These are phyloP conservation scores for Mormyrus hasselquistii DNA, from an alignment of 2,797 vertebrate species.

Conservation along the genomic window DNA sequence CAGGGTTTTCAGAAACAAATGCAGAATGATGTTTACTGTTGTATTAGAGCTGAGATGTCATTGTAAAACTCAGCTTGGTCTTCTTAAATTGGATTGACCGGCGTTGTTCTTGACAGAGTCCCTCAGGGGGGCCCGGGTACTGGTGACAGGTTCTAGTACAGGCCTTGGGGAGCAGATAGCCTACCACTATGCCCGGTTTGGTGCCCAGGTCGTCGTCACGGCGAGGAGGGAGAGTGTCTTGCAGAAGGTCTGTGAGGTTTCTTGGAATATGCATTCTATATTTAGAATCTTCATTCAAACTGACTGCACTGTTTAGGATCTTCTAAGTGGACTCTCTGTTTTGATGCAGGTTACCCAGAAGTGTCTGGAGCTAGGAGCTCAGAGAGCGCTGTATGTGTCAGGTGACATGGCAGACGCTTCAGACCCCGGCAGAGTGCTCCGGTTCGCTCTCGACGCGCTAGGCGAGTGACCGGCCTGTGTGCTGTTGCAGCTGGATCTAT, in stretches of 20 bases:
- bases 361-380: constrained; percentile 70
- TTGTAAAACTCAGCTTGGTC: background rate
- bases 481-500: constrained; percentile 7
- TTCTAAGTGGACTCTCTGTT: background rate
- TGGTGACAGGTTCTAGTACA: constrained; percentile 69
- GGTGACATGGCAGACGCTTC: constrained; percentile 69
- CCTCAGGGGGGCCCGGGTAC: constrained; percentile 54
- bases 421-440: constrained; percentile 65
- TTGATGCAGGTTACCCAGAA: constrained; percentile 66
- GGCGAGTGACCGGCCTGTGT: constrained; percentile 44
- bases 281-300: background rate
- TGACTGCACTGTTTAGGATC: background rate
- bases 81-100: background rate
- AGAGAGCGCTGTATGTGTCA: constrained; percentile 64
- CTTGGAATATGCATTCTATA: background rate
- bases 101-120: constrained; percentile 46
- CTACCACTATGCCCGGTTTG: constrained; percentile 63
- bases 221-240: constrained; percentile 59
- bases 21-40: background rate
- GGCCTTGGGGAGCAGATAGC: constrained; percentile 70
- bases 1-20: background rate
- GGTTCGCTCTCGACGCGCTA: constrained; percentile 70
- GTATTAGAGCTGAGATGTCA: background rate
- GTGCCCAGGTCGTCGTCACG: constrained; percentile 64
- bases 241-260: constrained; percentile 50